Base-by-base conservation (phyloP, 2,888 invertebrate genomes). In the Ormia ochracea region DNA sequence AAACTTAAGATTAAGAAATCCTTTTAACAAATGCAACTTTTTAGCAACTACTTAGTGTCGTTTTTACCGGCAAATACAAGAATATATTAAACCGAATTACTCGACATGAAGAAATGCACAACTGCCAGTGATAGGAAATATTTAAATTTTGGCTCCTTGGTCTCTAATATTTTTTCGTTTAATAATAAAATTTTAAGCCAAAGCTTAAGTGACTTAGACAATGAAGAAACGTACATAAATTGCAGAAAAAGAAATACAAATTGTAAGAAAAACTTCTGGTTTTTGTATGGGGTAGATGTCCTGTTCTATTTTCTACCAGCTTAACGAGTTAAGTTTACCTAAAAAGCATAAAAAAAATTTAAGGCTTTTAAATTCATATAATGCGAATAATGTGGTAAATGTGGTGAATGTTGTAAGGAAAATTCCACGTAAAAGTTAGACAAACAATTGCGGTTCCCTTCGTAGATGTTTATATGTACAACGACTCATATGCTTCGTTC, bases 11-110 rank as follows among this genome's bases (percentile, higher is more conserved):
- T 31, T 6, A n/a, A 54, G 50, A 41, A 66, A 68, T 43, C 54
- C 43, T 43, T 31, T 56, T 17, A 66, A n/a, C 14, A 66, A 68
- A 41, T 23, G 26, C 17, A 41, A 54, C 23, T 33, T 54, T 9
- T 54, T 31, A 56, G 68, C 54, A 68, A 31, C 31, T 66, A 41
- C 66, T 66, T 43, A 52, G 41, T 41, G 66, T 41, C 66, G 31
- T 14, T 31, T 7, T 31, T 41, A 54, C 21, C 41, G 21, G 5
- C 28, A 31, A 31, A 52, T 61, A 28, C 28, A 19, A n/a, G 4
- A 45, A 23, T 5, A 23, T 45, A 21, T 45, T 21, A 9, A 12
- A 14, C 43, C 43, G 21, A 43, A 2, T 19, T 10, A 19, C 3
- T 43, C 5, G 17, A 1, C 7, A 43, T 4, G 1, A 10, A 10